phyloP scores from a whole-genome alignment of 2,113 vertebrate genomes.

The Sitta europaea region DNA sequence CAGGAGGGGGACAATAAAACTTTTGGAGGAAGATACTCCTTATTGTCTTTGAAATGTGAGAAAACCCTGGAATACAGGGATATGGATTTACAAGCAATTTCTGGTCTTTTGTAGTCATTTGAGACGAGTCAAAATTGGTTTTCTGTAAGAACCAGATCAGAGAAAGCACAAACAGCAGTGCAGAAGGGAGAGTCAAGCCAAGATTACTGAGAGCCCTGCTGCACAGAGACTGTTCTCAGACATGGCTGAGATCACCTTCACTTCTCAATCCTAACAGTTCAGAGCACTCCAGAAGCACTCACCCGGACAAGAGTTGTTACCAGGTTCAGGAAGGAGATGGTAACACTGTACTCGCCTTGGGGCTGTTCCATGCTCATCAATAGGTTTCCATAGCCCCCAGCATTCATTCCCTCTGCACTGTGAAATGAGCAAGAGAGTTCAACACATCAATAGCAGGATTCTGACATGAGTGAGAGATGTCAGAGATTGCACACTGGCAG shows the following conservation, averaged over 20 bases:
- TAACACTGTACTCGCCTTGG: slow-evolving; percentile 91
- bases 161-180: background rate
- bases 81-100: background rate
- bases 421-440: background rate
- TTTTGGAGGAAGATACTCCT: background rate
- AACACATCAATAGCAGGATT: background rate
- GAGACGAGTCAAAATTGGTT: background rate
- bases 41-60: background rate
- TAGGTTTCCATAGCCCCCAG: slow-evolving; percentile 92
- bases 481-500: background rate
- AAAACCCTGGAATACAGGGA: fast-evolving
- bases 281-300: background rate
- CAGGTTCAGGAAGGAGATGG: slow-evolving; percentile 89
- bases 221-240: background rate
- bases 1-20: background rate
- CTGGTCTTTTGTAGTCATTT: background rate
- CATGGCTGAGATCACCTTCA: background rate
- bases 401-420: slow-evolving; percentile 97
- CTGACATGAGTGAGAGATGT: background rate
- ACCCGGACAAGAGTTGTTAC: slow-evolving; percentile 94
- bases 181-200: background rate
- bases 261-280: fast-evolving
- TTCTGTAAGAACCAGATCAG: background rate
- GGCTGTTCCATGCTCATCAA: slow-evolving; percentile 93
- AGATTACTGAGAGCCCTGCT: background rate